Percentiles rank a stretch among this genome's conserved stretches.
phyloP scores from a whole-genome alignment of 2,113 vertebrate genomes.

The Chrysochloris asiatica region DNA sequence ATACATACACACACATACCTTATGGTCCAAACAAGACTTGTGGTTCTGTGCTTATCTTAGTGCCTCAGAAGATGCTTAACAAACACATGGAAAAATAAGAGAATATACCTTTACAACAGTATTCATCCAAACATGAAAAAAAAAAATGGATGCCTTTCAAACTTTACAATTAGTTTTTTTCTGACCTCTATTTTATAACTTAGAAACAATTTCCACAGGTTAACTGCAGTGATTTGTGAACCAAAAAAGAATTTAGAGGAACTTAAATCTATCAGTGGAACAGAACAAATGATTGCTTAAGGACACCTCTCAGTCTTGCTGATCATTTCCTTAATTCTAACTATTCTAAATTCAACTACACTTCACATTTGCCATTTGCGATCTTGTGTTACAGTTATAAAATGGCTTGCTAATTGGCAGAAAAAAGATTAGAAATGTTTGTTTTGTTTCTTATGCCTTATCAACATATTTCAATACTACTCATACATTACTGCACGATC shows the following conservation, averaged over 20 bases:
- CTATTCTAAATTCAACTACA: neutral
- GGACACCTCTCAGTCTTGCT: neutral
- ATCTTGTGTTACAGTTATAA: neutral
- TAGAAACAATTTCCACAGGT: slow-evolving; percentile 53
- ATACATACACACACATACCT: too few species aligned
- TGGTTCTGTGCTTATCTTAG: too few species aligned
- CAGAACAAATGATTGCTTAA: neutral
- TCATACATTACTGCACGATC: neutral
- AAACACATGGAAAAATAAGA: too few species aligned
- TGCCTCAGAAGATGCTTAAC: too few species aligned
- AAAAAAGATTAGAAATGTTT: slow-evolving; percentile 1
- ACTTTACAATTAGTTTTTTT: slow-evolving; percentile 14
- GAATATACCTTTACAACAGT: too few species aligned
- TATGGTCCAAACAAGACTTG: too few species aligned
- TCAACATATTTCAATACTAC: neutral
- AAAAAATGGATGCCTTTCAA: neutral
- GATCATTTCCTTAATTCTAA: neutral
- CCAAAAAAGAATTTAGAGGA: slow-evolving; percentile 31
- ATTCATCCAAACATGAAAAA: neutral
- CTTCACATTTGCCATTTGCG: neutral
- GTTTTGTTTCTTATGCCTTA: neutral
- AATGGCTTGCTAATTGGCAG: neutral
- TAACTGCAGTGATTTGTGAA: slow-evolving; percentile 2
- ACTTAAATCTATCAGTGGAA: slow-evolving; percentile 12
- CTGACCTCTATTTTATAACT: slow-evolving; percentile 32